phyloP scores from a whole-genome alignment of 2,113 vertebrate species.

The Lepidiolamprologus cunningtoni region DNA sequence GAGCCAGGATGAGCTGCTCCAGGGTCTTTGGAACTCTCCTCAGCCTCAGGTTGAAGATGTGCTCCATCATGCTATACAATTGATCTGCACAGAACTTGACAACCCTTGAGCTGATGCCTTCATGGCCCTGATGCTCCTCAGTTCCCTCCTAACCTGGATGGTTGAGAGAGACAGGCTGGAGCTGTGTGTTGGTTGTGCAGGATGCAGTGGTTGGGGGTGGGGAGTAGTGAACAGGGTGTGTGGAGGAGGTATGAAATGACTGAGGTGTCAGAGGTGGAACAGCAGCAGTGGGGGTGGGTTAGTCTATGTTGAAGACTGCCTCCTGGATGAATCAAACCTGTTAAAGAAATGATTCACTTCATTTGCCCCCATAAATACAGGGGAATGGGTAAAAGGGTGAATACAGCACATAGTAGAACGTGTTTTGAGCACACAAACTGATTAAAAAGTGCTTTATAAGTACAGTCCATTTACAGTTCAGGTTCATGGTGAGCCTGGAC shows the following conservation, averaged over 20 bases:
- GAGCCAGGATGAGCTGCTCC: accelerated
- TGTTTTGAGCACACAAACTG: accelerated
- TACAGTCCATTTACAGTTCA: neutral
- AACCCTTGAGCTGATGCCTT: neutral
- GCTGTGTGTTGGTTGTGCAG: neutral
- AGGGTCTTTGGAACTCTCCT: neutral
- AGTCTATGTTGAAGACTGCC: neutral
- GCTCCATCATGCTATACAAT: accelerated
- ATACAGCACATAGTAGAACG: neutral
- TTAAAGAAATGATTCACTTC: neutral
- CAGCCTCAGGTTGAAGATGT: neutral
- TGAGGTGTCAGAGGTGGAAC: neutral
- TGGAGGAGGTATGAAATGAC: neutral
- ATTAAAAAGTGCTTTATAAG: neutral
- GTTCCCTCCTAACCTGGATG: neutral
- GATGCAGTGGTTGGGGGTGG: neutral
- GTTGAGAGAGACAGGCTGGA: neutral
- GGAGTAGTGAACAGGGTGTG: neutral
- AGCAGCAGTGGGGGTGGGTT: neutral
- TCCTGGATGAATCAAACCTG: neutral
- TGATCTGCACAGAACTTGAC: neutral
- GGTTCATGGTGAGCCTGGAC: neutral
- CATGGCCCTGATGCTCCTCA: neutral
- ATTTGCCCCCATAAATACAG: neutral
- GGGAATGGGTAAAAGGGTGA: neutral